Evolutionary conservation across 2,888 invertebrate species (phyloP), one percentile per base, ranked within the genome.

Genomic region (Latrodectus hesperus): DNA sequence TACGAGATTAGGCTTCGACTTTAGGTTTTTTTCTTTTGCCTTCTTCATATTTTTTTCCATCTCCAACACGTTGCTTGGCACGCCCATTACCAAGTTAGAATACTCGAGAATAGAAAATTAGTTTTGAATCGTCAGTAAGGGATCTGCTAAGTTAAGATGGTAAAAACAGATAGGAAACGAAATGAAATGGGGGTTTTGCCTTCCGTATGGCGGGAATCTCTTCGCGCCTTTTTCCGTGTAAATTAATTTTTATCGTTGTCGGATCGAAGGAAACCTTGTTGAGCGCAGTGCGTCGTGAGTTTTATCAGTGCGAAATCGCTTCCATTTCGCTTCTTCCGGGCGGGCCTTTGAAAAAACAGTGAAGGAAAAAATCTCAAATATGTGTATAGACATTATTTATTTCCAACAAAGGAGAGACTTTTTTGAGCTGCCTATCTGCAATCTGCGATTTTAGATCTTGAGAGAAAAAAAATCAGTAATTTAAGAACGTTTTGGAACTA

Each of bases 161-260:
- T 64, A 76, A 64, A 65, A 80, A 65, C 75, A 72, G 86, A 86
- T 86, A 86, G 67, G 17, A 52, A 68, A 17, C 14, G 73, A 78
- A 84, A 70, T 72, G 75, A 78, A 84, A 84, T 78, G 67, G 78
- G 26, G 38, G 38, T 38, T 38, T 38, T 38, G 68, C 84, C 78
- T 84, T 84, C 84, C 78, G 84, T 78, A 78, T 73, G 84, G 73
- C 73, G 84, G 38, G 38, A 38, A 38, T 84, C 78, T 78, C 49
- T 85, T 85, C 84, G 67, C 84, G 71, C 84, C 84, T 74, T 86
- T 65, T 75, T 70, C 26, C 51, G 71, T 74, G 79, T 75, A 86
- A 86, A 86, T 86, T 86, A 86, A 86, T 86, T 86, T 86, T 86
- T 86, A 86, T 86, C 86, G 26, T 72, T 52, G 75, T 64, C 65